Percentiles rank a stretch among this genome's conserved stretches.
Evolutionary conservation across 2,888 invertebrate genomes (phyloP).

Genomic region (Pharmacophagus antenor): DNA sequence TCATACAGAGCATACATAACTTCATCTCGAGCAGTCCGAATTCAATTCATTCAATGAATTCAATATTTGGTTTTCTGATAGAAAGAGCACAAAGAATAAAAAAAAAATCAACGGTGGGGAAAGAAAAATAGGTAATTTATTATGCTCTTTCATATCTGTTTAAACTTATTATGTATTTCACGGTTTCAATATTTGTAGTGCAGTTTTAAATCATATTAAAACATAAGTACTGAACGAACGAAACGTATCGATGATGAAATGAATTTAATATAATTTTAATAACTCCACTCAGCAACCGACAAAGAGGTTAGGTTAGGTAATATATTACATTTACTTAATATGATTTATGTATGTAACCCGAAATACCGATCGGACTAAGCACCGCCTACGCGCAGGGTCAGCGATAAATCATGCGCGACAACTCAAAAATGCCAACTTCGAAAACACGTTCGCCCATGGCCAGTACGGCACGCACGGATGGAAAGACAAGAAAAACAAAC

Average conservation of each 20-base stretch:
- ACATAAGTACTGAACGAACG: neutral
- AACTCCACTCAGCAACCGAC: slow-evolving; percentile 38
- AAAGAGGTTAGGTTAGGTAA: slow-evolving; percentile 42
- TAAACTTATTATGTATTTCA: no score
- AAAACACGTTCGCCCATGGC: slow-evolving; percentile 75
- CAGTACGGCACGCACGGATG: slow-evolving; percentile 75
- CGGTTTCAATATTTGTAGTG: no score
- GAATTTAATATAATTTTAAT: slow-evolving; percentile 28
- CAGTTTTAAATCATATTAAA: neutral
- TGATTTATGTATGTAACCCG: slow-evolving; percentile 70
- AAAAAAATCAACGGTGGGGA: no score
- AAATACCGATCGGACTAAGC: slow-evolving; percentile 78
- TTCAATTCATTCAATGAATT: no score
- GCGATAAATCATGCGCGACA: slow-evolving; percentile 77
- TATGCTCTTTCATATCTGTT: no score
- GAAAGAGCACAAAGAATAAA: no score
- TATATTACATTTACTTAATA: slow-evolving; percentile 44
- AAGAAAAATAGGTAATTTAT: no score
- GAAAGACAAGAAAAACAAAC: slow-evolving; percentile 79
- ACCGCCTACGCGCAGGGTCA: slow-evolving; percentile 73
- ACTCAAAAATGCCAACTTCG: slow-evolving; percentile 80
- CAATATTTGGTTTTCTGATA: no score
- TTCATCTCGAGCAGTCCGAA: no score
- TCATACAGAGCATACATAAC: no score
- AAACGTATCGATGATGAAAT: slow-evolving; percentile 27